Percentiles rank a stretch among this genome's conserved stretches.
These are phyloP conservation scores for Micrasema minimum DNA, from an alignment of 1,140 invertebrate genomes.

Conservation along the genomic window DNA sequence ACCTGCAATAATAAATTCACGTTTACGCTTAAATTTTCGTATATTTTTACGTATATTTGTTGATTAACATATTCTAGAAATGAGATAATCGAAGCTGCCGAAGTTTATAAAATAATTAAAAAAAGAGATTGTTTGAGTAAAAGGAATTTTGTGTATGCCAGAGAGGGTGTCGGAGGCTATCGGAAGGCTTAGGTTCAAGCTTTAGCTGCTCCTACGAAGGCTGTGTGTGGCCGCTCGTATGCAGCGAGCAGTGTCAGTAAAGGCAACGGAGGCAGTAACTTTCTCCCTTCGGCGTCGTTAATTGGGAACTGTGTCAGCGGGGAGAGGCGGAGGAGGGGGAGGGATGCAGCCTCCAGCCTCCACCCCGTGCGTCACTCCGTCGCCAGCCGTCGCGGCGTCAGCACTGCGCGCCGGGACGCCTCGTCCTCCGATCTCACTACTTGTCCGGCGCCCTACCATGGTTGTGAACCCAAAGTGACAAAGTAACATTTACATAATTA, in stretches of 20 bases:
- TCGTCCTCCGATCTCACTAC: background rate
- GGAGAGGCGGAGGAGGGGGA: slow-evolving; percentile 20
- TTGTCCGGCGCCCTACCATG: slow-evolving; percentile 41
- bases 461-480: slow-evolving; percentile 43
- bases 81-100: no score
- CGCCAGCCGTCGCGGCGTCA: slow-evolving; percentile 46
- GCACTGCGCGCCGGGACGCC: slow-evolving; percentile 41
- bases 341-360: slow-evolving; percentile 32
- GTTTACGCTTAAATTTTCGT: no score
- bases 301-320: slow-evolving; percentile 52
- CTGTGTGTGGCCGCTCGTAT: slow-evolving; percentile 7
- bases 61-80: no score
- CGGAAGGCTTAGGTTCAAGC: slow-evolving; percentile 6
- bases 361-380: slow-evolving; percentile 47
- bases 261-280: slow-evolving; percentile 28
- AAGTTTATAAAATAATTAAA: no score
- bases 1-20: no score
- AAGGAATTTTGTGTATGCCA: no score
- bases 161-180: no score
- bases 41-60: no score
- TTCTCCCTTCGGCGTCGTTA: slow-evolving; percentile 50
- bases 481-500: slow-evolving; percentile 34
- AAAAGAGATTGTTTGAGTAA: no score
- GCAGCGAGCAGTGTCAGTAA: slow-evolving; percentile 8
- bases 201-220: no score